phyloP scores from a whole-genome alignment of 2,113 vertebrate genomes.

The Climacteris rufus region DNA sequence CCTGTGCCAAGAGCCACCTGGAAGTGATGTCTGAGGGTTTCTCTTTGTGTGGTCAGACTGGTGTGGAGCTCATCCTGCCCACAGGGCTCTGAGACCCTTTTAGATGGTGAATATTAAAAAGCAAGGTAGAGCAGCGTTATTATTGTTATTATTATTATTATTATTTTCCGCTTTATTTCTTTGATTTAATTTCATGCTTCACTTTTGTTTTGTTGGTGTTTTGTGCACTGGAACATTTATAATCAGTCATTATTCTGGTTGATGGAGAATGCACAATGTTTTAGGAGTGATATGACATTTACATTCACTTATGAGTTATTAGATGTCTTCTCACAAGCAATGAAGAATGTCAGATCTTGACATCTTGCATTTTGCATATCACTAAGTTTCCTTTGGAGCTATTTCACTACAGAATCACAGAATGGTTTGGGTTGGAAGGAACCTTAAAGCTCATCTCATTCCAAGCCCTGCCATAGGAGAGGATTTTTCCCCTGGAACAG shows the following conservation, averaged over 20 bases:
- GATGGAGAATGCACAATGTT: slow-evolving; percentile 2
- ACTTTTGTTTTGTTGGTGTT: slow-evolving; percentile 21
- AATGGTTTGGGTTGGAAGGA: background rate
- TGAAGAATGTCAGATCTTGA: slow-evolving; percentile 36
- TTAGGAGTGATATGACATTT: slow-evolving; percentile 55
- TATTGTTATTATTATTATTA: background rate
- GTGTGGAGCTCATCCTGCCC: background rate
- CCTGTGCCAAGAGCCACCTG: background rate
- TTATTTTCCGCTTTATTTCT: background rate
- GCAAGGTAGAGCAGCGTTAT: background rate
- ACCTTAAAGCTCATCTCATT: background rate
- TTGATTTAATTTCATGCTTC: slow-evolving; percentile 18
- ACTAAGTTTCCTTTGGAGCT: background rate
- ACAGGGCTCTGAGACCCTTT: background rate
- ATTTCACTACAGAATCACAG: background rate
- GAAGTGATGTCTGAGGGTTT: background rate
- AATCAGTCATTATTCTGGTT: slow-evolving; percentile 53
- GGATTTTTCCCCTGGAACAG: background rate
- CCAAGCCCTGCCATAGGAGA: background rate
- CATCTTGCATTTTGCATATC: slow-evolving; percentile 37
- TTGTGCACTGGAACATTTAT: background rate
- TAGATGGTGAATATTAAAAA: background rate
- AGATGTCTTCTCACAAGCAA: slow-evolving; percentile 17
- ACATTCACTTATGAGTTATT: slow-evolving; percentile 47
- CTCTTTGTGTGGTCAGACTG: background rate